A percentile compares a stretch with the other conserved stretches of the same genome.
These are phyloP conservation scores for Creontiades dilutus DNA, from an alignment of 2,888 invertebrate genomes.

Conservation along the genomic window DNA sequence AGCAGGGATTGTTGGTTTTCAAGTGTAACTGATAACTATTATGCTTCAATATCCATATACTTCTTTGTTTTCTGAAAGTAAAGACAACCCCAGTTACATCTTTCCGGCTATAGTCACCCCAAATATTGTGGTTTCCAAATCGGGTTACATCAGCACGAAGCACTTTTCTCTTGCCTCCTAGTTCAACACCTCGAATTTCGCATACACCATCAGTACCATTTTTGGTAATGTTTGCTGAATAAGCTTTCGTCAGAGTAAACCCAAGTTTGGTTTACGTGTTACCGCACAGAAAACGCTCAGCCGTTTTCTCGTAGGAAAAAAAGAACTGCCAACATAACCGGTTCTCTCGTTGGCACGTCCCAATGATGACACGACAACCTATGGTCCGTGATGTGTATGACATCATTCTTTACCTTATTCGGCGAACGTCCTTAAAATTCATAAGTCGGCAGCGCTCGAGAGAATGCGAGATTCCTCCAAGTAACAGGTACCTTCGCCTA, in stretches of 20 bases:
- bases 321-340: constrained; percentile 6
- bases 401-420: constrained; percentile 35
- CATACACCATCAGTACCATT: too few relatives aligned
- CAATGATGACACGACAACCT: constrained; percentile 9
- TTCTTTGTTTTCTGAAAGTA: too few relatives aligned
- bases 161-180: too few relatives aligned
- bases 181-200: neutral
- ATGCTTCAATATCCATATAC: too few relatives aligned
- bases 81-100: too few relatives aligned
- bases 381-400: neutral
- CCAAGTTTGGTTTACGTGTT: neutral
- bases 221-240: neutral
- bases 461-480: neutral
- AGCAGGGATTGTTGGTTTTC: too few relatives aligned
- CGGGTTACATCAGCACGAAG: too few relatives aligned
- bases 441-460: neutral
- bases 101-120: too few relatives aligned
- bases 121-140: too few relatives aligned
- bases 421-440: constrained; percentile 2
- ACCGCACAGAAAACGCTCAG: neutral
- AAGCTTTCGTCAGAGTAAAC: neutral
- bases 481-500: neutral
- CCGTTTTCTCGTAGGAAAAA: neutral
- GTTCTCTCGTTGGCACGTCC: neutral
- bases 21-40: too few relatives aligned